A percentile compares a stretch with the other conserved stretches of the same genome.
Conservation (phyloP, 2,797 vertebrate genomes). For the Choloepus didactylus region DNA sequence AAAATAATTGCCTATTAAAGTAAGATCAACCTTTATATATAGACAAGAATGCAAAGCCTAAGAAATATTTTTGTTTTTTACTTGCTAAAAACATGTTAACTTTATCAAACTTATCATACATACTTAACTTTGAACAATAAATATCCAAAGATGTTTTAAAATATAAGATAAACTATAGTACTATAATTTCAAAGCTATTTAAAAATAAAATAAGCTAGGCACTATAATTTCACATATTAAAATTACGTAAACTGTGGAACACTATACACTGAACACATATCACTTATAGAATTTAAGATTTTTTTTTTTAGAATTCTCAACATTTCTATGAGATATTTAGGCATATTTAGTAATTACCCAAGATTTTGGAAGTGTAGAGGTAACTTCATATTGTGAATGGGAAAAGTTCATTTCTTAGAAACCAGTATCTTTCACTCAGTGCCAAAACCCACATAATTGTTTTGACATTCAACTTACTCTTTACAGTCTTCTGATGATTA, state of each 20-base stretch:
- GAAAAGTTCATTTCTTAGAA: not conserved
- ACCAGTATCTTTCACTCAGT: not conserved
- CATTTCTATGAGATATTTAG: not conserved
- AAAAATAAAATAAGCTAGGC: not conserved
- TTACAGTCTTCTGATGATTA: not conserved
- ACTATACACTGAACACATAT: not conserved
- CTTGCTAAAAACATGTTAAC: not conserved
- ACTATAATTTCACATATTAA: not conserved
- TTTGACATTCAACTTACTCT: constrained; percentile 11
- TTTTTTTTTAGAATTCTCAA: constrained; percentile 28
- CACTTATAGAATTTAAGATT: not conserved
- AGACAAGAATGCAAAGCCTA: not conserved
- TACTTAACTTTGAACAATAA: constrained; percentile 33
- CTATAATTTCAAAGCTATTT: not conserved
- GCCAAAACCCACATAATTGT: constrained; percentile 1
- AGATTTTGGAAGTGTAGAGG: not conserved
- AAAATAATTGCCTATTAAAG: not conserved
- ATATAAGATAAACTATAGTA: not conserved
- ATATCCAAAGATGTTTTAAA: not conserved
- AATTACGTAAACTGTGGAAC: not conserved
- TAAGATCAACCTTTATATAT: not conserved
- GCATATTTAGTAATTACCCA: not conserved
- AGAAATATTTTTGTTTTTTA: constrained; percentile 45
- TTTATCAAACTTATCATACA: not conserved
- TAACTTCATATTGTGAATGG: not conserved